A percentile compares a stretch with the other conserved stretches of the same genome.
These are phyloP conservation scores for Epirrita christyi DNA, from an alignment of 2,888 invertebrate genomes.

Conservation along the genomic window DNA sequence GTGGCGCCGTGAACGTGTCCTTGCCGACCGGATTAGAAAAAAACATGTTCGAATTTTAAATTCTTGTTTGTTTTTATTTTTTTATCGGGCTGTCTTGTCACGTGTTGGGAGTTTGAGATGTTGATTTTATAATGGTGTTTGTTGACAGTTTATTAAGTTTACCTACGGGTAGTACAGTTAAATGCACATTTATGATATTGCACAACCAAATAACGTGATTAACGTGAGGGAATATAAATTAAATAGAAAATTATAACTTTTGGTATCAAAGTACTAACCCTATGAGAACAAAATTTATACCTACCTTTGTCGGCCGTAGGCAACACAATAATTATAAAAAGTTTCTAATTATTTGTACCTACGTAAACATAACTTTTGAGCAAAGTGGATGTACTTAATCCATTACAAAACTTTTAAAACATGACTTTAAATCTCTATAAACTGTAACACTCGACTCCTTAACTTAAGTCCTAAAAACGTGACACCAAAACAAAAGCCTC, in stretches of 20 bases:
- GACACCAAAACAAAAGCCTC: conserved; percentile 8
- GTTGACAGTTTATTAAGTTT: conserved; percentile 4
- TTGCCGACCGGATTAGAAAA: conserved; percentile 74
- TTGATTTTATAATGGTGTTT: too few species aligned
- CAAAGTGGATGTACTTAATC: too few species aligned
- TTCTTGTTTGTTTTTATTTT: conserved; percentile 43
- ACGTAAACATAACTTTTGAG: too few species aligned
- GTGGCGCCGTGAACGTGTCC: conserved; percentile 81
- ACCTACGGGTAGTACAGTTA: neutral
- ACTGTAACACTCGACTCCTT: neutral
- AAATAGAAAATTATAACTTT: too few species aligned
- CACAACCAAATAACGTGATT: too few species aligned
- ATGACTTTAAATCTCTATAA: neutral
- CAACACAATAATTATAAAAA: too few species aligned
- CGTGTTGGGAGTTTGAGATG: conserved; percentile 13
- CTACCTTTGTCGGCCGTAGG: too few species aligned
- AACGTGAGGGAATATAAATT: too few species aligned
- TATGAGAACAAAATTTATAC: too few species aligned
- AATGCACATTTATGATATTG: neutral
- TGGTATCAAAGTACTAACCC: too few species aligned
- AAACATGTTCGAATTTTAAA: conserved; percentile 47
- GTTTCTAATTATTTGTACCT: too few species aligned
- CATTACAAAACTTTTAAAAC: neutral
- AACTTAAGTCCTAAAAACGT: neutral
- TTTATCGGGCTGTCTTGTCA: conserved; percentile 27